These are phyloP conservation scores for Alsophila aescularia DNA, from an alignment of 2,888 invertebrate species.

Conservation along the genomic window DNA sequence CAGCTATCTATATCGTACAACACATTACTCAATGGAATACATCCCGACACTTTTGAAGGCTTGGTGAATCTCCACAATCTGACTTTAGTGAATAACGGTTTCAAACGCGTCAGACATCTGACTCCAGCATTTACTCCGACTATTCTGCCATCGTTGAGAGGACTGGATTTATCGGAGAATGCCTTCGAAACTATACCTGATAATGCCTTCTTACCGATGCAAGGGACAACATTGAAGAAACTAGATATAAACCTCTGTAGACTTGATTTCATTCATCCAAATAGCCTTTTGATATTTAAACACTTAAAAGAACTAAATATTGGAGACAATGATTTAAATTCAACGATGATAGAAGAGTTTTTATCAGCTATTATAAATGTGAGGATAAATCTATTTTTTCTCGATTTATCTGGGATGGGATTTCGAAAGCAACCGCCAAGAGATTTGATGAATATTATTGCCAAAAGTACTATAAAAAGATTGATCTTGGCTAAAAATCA, in stretches of 20 bases:
- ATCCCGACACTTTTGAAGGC: constrained; percentile 77
- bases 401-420: constrained; percentile 82
- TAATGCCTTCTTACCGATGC: constrained; percentile 75
- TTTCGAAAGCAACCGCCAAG: constrained; percentile 79
- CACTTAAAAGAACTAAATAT: constrained; percentile 74
- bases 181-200: constrained; percentile 69
- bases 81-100: constrained; percentile 83
- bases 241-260: constrained; percentile 81
- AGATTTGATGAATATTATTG: constrained; percentile 75
- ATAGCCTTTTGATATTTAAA: constrained; percentile 74
- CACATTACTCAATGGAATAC: constrained; percentile 69
- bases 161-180: constrained; percentile 83
- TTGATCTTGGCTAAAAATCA: constrained; percentile 82
- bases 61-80: constrained; percentile 76
- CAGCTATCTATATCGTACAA: constrained; percentile 85
- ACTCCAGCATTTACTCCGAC: constrained; percentile 69
- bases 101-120: constrained; percentile 69
- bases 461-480: constrained; percentile 74
- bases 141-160: constrained; percentile 72
- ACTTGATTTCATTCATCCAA: constrained; percentile 79
- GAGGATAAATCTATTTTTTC: constrained; percentile 67
- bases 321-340: constrained; percentile 82
- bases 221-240: constrained; percentile 67
- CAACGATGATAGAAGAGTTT: constrained; percentile 68
- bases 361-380: constrained; percentile 59